Evolutionary conservation across 2,888 invertebrate genomes (phyloP), one percentile per base, ranked within the genome.

Genomic region (Drymonia ruficornis): DNA sequence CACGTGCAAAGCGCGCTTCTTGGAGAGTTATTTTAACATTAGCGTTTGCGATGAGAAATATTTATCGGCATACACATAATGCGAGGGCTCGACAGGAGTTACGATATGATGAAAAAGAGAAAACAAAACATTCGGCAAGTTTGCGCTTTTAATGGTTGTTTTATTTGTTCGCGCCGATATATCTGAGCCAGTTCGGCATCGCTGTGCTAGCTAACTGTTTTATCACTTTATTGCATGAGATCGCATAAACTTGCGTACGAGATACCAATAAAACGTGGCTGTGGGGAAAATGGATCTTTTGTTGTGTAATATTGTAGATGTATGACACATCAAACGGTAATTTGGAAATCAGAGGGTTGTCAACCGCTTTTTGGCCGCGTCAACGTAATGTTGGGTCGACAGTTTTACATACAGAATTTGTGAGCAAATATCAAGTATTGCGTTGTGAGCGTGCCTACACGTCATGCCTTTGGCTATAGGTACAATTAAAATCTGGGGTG

Each of bases 161-260:
- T 91, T 91, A 91, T 90, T 87, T 86, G 86, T 87, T 87, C 80
- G 74, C 81, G 74, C 83, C 87, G 79, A 90, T 90, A 88, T 87
- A 89, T 87, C 83, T 79, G 76, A 81, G 80, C 76, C 81, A 83
- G 83, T 84, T 85, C 76, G 78, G 83, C 81, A 79, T 80, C 81
- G 83, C 78, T 79, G 82, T 83, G 83, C 81, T 78, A 81, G 84
- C 89, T 90, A 90, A 91, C 89, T 90, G 88, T 88, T 91, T 91
- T 91, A 91, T 91, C 89, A 89, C 87, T 91, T 91, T 91, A 91
- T 91, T 84, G 89, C 89, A 87, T 86, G 91, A 84, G 81, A 87
- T 88, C 81, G 80, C 85, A 88, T 90, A 89, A 89, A 90, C 81
- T 89, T 80, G 80, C 74, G 79, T 80, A 78, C 78, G 79, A 81